These are phyloP conservation scores for Pharmacophagus antenor DNA, from an alignment of 2,888 invertebrate genomes.

Conservation along the genomic window DNA sequence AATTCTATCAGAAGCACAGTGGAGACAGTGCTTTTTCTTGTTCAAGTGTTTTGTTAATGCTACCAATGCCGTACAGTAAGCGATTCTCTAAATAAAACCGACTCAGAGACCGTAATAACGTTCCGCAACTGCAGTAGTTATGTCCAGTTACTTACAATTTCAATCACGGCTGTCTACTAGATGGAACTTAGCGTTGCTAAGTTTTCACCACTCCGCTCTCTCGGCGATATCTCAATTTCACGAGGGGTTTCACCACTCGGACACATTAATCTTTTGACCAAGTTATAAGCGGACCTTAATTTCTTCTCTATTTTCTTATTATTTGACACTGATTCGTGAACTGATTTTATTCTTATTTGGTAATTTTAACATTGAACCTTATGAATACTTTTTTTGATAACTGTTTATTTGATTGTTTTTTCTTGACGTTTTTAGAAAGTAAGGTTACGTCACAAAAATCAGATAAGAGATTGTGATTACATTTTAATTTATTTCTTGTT, in stretches of 20 bases:
- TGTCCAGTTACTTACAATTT: conserved; percentile 38
- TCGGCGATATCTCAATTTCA: conserved; percentile 66
- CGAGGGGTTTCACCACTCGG: conserved; percentile 58
- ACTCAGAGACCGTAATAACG: conserved; percentile 33
- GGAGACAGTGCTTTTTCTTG: neutral
- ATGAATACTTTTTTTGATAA: too few relatives aligned
- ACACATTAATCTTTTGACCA: conserved; percentile 58
- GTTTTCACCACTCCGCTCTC: conserved; percentile 67
- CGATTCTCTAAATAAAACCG: conserved; percentile 34
- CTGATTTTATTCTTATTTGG: neutral
- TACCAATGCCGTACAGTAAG: conserved; percentile 2
- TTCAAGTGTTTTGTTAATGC: neutral
- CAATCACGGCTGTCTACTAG: conserved; percentile 52
- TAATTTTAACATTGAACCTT: too few relatives aligned
- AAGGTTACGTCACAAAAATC: too few relatives aligned
- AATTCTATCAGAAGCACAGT: neutral
- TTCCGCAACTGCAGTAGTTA: conserved; percentile 30
- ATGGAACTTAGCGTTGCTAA: conserved; percentile 74
- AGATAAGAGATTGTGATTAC: too few relatives aligned
- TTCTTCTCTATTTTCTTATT: conserved; percentile 30
- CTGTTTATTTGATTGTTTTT: too few relatives aligned
- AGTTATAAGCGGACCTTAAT: conserved; percentile 48
- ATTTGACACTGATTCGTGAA: neutral
- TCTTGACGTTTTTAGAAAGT: too few relatives aligned
- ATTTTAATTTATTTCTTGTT: too few relatives aligned